Base-by-base conservation (phyloP, 2,113 vertebrate genomes). In the Macrotus californicus region DNA sequence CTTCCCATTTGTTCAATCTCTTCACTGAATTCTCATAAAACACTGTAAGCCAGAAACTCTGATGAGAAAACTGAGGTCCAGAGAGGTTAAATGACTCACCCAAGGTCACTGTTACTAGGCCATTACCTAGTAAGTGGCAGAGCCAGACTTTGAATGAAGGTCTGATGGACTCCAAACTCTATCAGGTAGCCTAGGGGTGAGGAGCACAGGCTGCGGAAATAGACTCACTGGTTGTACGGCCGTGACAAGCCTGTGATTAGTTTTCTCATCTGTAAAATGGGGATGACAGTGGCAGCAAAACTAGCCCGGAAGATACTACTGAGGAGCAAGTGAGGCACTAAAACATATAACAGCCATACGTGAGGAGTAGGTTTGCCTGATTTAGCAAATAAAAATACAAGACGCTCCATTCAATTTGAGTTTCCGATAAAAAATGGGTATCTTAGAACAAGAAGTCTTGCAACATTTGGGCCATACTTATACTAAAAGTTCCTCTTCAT, bases 401-500 rank as follows among this genome's bases (percentile, higher is more conserved):
- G 83, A 14, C 50, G 67, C 80, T 34, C 19, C 6, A 18, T 52
- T 56, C 50, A 54, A 50, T 72, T 12, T 48, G 73, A 59, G 70
- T 56, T 76, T 93, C 46, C 56, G 21, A 48, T n/a, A 52, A 86
- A 67, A 4, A 34, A 2, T 6, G 19, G 21, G 29, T 70, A 41
- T 89, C 46, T 90, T 81, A 92, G 89, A 95, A 70, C 72, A 84
- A 39, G 39, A 83, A 18, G 46, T 36, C 39, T 83, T 80, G 19
- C 5, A 48, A 31, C 66, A 18, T 56, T 56, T 18, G 43, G 80
- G 69, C 41, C 26, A 67, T 73, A 72, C 22, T 66, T 43, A 24
- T 3, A 22, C 15, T 64, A 70, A 92, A 66, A 50, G 6, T 39
- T 36, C 22, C 41, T 89, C 52, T 66, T 48, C 59, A 50, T 72